These are phyloP conservation scores for Acrobeloides nanus DNA, from an alignment of 2,888 invertebrate genomes.

Conservation along the genomic window DNA sequence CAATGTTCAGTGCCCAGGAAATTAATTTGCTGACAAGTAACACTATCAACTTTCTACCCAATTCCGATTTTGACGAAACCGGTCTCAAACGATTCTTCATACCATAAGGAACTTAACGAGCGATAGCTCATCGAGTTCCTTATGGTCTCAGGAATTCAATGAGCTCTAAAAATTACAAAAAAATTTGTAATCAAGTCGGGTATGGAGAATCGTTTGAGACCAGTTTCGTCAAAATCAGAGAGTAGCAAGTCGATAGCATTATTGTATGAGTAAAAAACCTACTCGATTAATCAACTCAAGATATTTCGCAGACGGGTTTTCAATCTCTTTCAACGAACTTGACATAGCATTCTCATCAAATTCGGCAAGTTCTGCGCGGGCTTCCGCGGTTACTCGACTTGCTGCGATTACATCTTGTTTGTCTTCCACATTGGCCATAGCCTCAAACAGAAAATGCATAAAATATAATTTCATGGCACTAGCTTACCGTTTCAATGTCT, in stretches of 20 bases:
- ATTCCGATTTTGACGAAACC: too few relatives aligned
- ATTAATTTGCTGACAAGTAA: too few relatives aligned
- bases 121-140: too few relatives aligned
- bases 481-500: conserved; percentile 33
- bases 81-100: too few relatives aligned
- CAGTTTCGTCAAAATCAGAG: too few relatives aligned
- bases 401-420: conserved; percentile 46
- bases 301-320: conserved; percentile 31
- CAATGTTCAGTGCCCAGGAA: not conserved
- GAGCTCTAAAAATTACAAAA: too few relatives aligned
- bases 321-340: conserved; percentile 6
- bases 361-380: conserved; percentile 30
- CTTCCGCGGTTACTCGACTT: conserved; percentile 39
- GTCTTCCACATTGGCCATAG: conserved; percentile 48
- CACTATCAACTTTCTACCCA: too few relatives aligned
- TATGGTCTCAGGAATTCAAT: too few relatives aligned
- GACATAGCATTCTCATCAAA: conserved; percentile 19
- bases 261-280: conserved; percentile 1
- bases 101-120: too few relatives aligned
- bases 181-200: too few relatives aligned
- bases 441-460: conserved; percentile 16
- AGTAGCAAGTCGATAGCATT: too few relatives aligned
- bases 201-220: too few relatives aligned
- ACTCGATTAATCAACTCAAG: conserved; percentile 29
- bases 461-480: conserved; percentile 1